Base-by-base conservation (phyloP, 37 sponge, comb jelly and placozoan species). In the Aplysina aerophoba region DNA sequence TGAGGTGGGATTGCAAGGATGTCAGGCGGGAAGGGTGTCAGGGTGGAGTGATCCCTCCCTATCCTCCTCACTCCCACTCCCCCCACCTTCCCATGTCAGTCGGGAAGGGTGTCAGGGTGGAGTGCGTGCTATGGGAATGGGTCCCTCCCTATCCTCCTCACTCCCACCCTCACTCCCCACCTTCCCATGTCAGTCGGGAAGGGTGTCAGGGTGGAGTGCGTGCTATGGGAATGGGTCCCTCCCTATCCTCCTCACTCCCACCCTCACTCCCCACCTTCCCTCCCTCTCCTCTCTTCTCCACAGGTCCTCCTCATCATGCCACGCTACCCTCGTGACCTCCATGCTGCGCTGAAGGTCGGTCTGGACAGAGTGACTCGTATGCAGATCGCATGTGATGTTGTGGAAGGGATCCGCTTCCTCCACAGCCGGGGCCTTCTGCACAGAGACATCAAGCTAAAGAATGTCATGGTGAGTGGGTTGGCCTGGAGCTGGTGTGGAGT, bases 381-480 rank as follows among this genome's bases (percentile, higher is more conserved):
- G 84, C 92, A 93, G 82, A 96, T 98, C 31, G 96, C 95, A 21
- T 71, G 90, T 28, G 99, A 96, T 71, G 95, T 96, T 44, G 91
- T 96, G 22, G 95, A 96, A 54, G 99, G 99, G 33, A 94, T 96
- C 60, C 83, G 99, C 63, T 98, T 96, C 73, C 92, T 98, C 22
- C 99, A 98, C 88, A 89, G 91, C 59, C 96, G 96, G 85, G 99
- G 96, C 2, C 88, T 98, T 39, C 88, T 98, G 22, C 99, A 98
- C 79, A 81, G 99, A 65, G 99, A 98, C 83, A 94, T 98, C 80
- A 98, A 98, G 67, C 91, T 98, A 40, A 96, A 98, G 91, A 98
- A 98, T 69, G 97, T 98, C 8, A 85, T 98, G 92, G 97, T 98
- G 50, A 89, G 92, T 85, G 28, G n/a, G n/a, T n/a, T 44, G 50